phyloP scores from a whole-genome alignment of 2,888 invertebrate species.

The Myathropa florea region DNA sequence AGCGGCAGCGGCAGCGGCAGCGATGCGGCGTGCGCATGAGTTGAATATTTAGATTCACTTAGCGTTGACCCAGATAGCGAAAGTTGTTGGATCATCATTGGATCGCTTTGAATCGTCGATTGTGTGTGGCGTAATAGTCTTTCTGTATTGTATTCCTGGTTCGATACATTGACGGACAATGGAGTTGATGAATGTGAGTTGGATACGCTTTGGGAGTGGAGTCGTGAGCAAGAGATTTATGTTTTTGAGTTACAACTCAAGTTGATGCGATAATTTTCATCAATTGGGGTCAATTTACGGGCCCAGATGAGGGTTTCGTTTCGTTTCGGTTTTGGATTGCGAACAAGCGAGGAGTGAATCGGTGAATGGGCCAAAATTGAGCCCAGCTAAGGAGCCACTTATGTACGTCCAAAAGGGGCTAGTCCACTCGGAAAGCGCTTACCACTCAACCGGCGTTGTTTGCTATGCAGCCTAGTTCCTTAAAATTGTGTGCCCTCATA shows the following conservation, averaged over 20 bases:
- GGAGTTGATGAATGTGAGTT: not conserved
- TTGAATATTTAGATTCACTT: slow-evolving; percentile 60
- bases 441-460: not conserved
- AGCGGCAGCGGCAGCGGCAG: too few relatives aligned
- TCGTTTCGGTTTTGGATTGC: not conserved
- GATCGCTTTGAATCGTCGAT: slow-evolving; percentile 1
- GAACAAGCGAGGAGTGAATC: too few relatives aligned
- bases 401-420: not conserved
- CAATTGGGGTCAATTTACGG: not conserved
- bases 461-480: too few relatives aligned
- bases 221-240: not conserved
- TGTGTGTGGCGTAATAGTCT: slow-evolving; percentile 35
- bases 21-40: slow-evolving; percentile 34
- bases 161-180: slow-evolving; percentile 19
- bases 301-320: not conserved
- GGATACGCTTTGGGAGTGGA: not conserved
- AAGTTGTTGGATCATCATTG: slow-evolving; percentile 58
- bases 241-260: not conserved
- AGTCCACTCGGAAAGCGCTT: not conserved
- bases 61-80: slow-evolving; percentile 63
- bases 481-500: too few relatives aligned
- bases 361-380: not conserved
- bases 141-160: slow-evolving; percentile 39
- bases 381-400: too few relatives aligned
- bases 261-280: not conserved